Evolutionary conservation across 2,797 vertebrate genomes (phyloP).

Genomic region (Anabas testudineus): DNA sequence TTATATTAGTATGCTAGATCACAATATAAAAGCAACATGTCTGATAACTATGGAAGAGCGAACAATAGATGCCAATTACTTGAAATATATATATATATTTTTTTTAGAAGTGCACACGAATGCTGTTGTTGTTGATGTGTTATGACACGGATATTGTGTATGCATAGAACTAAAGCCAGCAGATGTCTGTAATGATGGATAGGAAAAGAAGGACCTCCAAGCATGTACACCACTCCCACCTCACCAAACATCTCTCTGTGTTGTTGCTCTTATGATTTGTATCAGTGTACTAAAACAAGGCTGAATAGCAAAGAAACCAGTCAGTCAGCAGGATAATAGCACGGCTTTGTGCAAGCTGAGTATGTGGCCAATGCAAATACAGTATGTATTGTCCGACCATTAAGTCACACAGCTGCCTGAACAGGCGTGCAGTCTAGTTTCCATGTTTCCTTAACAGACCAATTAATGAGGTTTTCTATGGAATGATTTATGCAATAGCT

Average conservation of each 20-base stretch:
- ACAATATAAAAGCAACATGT: too few species aligned
- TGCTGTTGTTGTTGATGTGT: conserved; percentile 34
- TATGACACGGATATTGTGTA: conserved; percentile 9
- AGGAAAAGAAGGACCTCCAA: conserved; percentile 60
- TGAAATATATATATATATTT: too few species aligned
- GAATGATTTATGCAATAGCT: conserved; percentile 65
- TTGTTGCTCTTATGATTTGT: conserved; percentile 81
- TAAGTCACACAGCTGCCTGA: conserved; percentile 73
- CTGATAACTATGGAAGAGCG: too few species aligned
- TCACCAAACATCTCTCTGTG: conserved; percentile 50
- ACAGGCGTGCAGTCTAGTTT: conserved; percentile 63
- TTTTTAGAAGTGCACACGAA: not conserved
- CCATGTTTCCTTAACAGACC: conserved; percentile 66
- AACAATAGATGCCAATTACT: too few species aligned
- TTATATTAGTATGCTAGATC: too few species aligned
- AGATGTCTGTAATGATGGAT: conserved; percentile 61
- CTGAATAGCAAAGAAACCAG: conserved; percentile 72
- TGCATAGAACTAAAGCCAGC: conserved; percentile 52
- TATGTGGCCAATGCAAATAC: conserved; percentile 81
- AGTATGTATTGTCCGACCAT: conserved; percentile 70
- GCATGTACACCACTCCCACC: conserved; percentile 22
- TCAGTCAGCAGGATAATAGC: conserved; percentile 75
- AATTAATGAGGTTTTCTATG: conserved; percentile 71
- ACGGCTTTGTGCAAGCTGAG: conserved; percentile 75
- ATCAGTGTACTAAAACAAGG: conserved; percentile 81